A percentile compares a stretch with the other conserved stretches of the same genome.
Evolutionary conservation across 1,140 invertebrate genomes (phyloP).

Genomic region (Aphis gossypii): DNA sequence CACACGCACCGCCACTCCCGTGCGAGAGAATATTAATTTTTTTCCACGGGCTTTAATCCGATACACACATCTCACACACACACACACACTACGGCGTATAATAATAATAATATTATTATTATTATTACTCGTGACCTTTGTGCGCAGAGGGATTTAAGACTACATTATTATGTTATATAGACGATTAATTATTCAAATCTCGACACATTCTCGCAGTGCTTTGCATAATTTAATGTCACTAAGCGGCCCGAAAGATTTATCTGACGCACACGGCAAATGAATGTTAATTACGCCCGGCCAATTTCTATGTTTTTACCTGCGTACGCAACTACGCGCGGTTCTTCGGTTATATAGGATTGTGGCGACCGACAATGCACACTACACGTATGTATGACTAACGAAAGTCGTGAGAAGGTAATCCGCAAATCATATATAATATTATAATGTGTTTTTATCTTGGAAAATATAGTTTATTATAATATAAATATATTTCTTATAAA

Average conservation of each 20-base stretch:
- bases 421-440: background rate
- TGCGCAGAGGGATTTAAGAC: conserved; percentile 33
- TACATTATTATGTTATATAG: conserved; percentile 2
- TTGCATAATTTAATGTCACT: conserved; percentile 53
- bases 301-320: conserved; percentile 2
- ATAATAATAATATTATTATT: conserved; percentile 12
- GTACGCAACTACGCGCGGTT: too few species aligned
- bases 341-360: background rate
- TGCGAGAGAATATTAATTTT: conserved; percentile 41
- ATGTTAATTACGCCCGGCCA: conserved; percentile 14
- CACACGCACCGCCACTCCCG: background rate
- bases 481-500: conserved; percentile 38
- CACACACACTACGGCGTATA: background rate
- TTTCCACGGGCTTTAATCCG: background rate
- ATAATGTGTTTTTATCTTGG: background rate
- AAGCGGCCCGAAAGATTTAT: conserved; percentile 1
- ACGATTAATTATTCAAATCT: conserved; percentile 53
- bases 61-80: background rate
- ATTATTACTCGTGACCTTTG: conserved; percentile 17
- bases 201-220: conserved; percentile 42
- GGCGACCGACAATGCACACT: background rate
- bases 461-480: conserved; percentile 35
- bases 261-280: background rate
- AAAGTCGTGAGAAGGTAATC: background rate
- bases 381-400: background rate